Evolutionary conservation across 1,140 invertebrate species (phyloP), one percentile per base, ranked within the genome.

Genomic region (Plutomurus gul): DNA sequence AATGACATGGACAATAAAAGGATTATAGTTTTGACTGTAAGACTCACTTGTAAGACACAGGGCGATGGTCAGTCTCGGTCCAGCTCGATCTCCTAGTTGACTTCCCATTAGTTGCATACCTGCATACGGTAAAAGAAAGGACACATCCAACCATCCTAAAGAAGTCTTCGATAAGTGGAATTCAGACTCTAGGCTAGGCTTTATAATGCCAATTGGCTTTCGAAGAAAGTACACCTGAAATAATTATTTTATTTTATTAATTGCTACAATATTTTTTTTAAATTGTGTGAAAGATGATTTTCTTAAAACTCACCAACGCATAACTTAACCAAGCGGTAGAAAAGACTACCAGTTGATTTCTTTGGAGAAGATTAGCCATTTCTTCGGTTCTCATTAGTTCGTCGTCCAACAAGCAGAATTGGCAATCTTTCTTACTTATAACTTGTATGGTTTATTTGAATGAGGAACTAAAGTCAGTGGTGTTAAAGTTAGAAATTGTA

Each of bases 91-190:
- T 13, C 87, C 88, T 25, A 89, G 16, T 49, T 86, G 85, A 16
- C 87, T 87, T 11, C 88, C 80, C 46, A 87, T 78, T 78, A 89
- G 86, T 84, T 89, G 88, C 79, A 89, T 86, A 4, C 87, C 43
- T 37, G 89, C 87, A 85, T 90, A 90, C 3, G 89, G 89, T 13
- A 89, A 82, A 7, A 90, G 84, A 11, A 90, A 83, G 18, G 88
- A 87, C 36, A 87, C 87, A 78, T 90, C 89, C 77, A 89, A 36
- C 47, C 49, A 76, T 51, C 83, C 83, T 39, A 84, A 74, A 27
- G 81, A 47, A 33, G 79, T 79, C 76, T 81, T 82, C 16, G 76
- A 70, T 6, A 84, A 25, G 27, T 78, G 76, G 47, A 84, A 82
- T 56, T 84, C 83, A 11, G 56, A 49, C 39, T 84, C 83, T 30